Evolutionary conservation across 1,140 invertebrate species (phyloP), one percentile per base, ranked within the genome.

Genomic region (Luehdorfia chinensis): DNA sequence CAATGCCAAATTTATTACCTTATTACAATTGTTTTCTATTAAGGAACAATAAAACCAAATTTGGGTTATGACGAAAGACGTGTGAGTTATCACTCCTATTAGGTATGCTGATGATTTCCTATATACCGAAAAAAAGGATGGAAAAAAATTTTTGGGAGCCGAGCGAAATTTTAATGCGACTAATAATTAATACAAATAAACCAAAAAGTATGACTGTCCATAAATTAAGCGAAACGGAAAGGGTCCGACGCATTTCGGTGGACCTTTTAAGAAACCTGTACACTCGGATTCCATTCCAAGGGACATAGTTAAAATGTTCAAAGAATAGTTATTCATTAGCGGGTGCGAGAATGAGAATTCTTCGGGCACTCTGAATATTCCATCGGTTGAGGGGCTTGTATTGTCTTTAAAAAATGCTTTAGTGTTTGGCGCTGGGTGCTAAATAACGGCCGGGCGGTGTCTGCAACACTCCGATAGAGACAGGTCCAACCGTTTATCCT

Each of bases 281-380:
- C 81, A 80, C 63, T 75, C 72, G 58, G 68, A 85, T 83, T 76
- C 83, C 83, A 83, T 84, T 76, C 83, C 77, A 55, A 61, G 55
- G 60, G 57, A 78, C 83, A 86, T 86, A 86, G 83, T 83, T 86
- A 84, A 86, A 84, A 86, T 86, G 72, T 78, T 75, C 70, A 63
- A 73, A 80, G 83, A 83, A 86, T 86, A 84, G 78, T 78, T 86
- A 84, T 86, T 86, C 83, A 86, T 86, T 86, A 86, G 79, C 63
- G 69, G 81, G 79, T 72, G 81, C 79, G 83, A 84, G 79, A 84
- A 84, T 84, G 70, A 83, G 78, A 79, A 86, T 86, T 84, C 79
- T 76, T 78, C 39, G 74, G 64, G 72, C 66, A 72, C 68, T 76
- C 75, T 74, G 75, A 80, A 84, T 86, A 86, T 76, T 72, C 73